Conservation (phyloP, 2,797 vertebrate genomes). For the Loris lydekkerianus region DNA sequence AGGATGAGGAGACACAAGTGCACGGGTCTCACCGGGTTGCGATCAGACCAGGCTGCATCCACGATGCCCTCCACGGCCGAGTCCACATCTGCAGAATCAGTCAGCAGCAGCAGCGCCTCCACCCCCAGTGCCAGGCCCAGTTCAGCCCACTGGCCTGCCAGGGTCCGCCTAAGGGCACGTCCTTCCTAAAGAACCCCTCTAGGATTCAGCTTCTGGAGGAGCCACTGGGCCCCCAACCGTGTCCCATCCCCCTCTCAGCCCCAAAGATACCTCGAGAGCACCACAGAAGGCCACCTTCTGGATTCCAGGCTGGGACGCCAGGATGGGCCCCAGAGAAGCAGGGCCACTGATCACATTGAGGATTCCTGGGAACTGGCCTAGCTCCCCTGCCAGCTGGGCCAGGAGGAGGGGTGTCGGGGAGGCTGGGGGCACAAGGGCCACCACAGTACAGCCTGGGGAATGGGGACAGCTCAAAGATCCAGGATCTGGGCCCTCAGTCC, state of each 20-base stretch:
- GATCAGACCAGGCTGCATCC: slow-evolving; percentile 86
- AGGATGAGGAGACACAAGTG: fast-evolving
- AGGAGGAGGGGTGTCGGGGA: slow-evolving; percentile 90
- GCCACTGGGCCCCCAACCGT: fast-evolving
- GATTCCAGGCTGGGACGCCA: slow-evolving; percentile 88
- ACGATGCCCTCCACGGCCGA: slow-evolving; percentile 92
- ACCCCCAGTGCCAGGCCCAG: slow-evolving; percentile 87
- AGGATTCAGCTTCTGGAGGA: background rate
- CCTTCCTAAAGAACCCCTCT: slow-evolving; percentile 87
- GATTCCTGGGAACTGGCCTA: slow-evolving; percentile 91
- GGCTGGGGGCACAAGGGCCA: slow-evolving; percentile 87
- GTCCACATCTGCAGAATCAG: slow-evolving; percentile 93
- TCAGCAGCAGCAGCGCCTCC: slow-evolving; percentile 90
- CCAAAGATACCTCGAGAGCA: slow-evolving; percentile 88
- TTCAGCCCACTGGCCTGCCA: slow-evolving; percentile 88
- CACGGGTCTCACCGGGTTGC: slow-evolving; percentile 75
- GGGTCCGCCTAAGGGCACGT: slow-evolving; percentile 86
- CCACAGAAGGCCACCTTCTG: slow-evolving; percentile 92
- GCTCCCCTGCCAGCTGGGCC: slow-evolving; percentile 91
- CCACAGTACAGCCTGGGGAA: slow-evolving; percentile 92
- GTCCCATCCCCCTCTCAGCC: fast-evolving
- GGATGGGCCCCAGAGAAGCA: slow-evolving; percentile 81
- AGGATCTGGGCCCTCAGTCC: too few species aligned
- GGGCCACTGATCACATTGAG: slow-evolving; percentile 92
- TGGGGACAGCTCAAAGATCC: background rate